phyloP scores from a whole-genome alignment of 1,140 invertebrate genomes.

The Zaprionus capensis region DNA sequence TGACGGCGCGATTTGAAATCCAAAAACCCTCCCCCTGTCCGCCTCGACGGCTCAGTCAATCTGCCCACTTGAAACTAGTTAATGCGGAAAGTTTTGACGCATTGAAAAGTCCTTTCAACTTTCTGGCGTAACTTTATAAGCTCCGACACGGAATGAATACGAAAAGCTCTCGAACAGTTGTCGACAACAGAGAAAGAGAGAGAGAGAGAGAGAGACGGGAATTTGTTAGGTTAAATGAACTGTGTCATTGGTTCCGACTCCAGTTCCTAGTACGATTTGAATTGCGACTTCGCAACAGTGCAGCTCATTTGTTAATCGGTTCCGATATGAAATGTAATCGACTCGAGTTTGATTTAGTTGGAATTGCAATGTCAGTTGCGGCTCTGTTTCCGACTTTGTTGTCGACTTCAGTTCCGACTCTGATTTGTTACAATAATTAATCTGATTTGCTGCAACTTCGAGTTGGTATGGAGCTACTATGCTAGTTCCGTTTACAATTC shows the following conservation, averaged over 20 bases:
- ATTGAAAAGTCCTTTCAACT: conserved; percentile 37
- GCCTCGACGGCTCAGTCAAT: not conserved
- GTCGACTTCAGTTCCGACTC: not conserved
- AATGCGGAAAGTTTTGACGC: conserved; percentile 35
- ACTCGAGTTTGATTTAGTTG: not conserved
- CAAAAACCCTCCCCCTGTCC: not conserved
- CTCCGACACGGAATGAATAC: conserved; percentile 34
- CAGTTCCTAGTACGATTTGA: not conserved
- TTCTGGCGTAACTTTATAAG: conserved; percentile 27
- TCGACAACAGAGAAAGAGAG: not conserved
- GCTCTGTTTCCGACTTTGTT: not conserved
- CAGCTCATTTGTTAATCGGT: too few species aligned
- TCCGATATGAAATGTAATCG: not conserved
- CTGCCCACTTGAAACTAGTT: conserved; percentile 29
- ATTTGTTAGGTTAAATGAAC: not conserved
- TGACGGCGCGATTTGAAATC: conserved; percentile 31
- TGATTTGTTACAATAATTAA: too few species aligned
- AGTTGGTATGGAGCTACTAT: too few species aligned
- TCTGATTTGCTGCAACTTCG: too few species aligned
- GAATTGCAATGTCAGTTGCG: too few species aligned
- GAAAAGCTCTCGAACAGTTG: conserved; percentile 16
- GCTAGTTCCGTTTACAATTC: not conserved
- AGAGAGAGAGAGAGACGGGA: not conserved
- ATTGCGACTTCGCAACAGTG: too few species aligned
- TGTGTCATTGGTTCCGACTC: not conserved